Evolutionary conservation across 2,797 vertebrate species (phyloP), one percentile per base, ranked within the genome.

Genomic region (Clarias fuscus): DNA sequence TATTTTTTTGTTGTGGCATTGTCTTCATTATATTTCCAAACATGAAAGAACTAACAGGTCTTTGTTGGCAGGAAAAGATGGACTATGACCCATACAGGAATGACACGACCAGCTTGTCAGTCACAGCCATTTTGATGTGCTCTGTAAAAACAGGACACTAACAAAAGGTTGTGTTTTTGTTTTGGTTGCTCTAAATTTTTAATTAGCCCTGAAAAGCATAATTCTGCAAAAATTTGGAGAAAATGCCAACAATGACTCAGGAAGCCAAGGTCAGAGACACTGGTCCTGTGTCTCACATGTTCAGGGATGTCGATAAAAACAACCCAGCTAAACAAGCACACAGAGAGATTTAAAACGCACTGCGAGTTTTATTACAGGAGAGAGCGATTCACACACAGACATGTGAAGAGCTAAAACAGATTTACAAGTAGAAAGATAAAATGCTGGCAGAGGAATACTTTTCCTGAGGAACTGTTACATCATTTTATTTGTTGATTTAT

Each of bases 1-100:
- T 48, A 48, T 48, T 10, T 48, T 48, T 48, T 48, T 48, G 43
- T 61, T 67, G n/a, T 85, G 43, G 27, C 59, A 61, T 40, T 73
- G 40, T 84, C 61, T 75, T 73, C n/a, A 62, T 77, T 85, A 48
- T 84, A 86, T 79, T 82, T 79, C 83, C 77, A 33, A 86, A 79
- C 64, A 61, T 70, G 73, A 77, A 86, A 86, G 33, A 61, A 83
- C 17, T 59, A 56, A 37, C 11, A 78, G 64, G 70, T 40, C 17
- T 73, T 71, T 72, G 72, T 65, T 80, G 58, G 58, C 67, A 72
- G 37, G 58, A 37, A 84, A 72, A 65, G 67, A 37, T 68, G 61
- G 27, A 48, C 59, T 65, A 30, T 83, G 68, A 82, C 75, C 68
- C 81, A 77, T 37, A 77, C 83, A 84, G 81, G 81, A 84, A 81